Percentiles rank a stretch among this genome's conserved stretches.
These are phyloP conservation scores for Apeira syringaria DNA, from an alignment of 2,888 invertebrate genomes.

Conservation along the genomic window DNA sequence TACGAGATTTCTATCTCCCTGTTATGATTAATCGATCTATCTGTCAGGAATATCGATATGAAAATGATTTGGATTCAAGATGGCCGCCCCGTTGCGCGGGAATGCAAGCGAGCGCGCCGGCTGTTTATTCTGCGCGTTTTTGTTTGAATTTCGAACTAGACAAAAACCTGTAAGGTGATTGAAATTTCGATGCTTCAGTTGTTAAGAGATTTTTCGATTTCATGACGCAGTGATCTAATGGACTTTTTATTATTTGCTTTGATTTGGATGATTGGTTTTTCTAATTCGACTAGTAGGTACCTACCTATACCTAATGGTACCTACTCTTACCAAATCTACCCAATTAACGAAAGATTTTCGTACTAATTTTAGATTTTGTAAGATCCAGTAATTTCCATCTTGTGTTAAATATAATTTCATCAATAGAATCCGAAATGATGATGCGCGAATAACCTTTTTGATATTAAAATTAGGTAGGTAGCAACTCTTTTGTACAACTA, in stretches of 20 bases:
- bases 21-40: constrained; percentile 75
- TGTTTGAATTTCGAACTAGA: constrained; percentile 37
- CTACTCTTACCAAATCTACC: too few relatives aligned
- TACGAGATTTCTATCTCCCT: constrained; percentile 73
- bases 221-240: constrained; percentile 1
- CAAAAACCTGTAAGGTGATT: constrained; percentile 27
- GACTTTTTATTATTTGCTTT: constrained; percentile 4
- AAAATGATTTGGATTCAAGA: constrained; percentile 64
- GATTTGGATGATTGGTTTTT: constrained; percentile 6
- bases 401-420: too few relatives aligned
- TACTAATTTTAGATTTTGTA: too few relatives aligned
- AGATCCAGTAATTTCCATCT: too few relatives aligned
- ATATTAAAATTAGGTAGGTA: too few relatives aligned
- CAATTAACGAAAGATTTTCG: too few relatives aligned
- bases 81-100: constrained; percentile 72
- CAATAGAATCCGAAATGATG: too few relatives aligned
- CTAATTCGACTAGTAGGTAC: too few relatives aligned
- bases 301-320: too few relatives aligned
- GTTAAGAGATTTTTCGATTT: constrained; percentile 23
- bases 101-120: constrained; percentile 44
- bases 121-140: constrained; percentile 37
- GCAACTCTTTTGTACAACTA: too few relatives aligned
- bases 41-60: constrained; percentile 60
- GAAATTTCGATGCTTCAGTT: constrained; percentile 27
- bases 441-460: too few relatives aligned